Evolutionary conservation across 2,797 vertebrate species (phyloP).

Genomic region (Labeo calbasu): DNA sequence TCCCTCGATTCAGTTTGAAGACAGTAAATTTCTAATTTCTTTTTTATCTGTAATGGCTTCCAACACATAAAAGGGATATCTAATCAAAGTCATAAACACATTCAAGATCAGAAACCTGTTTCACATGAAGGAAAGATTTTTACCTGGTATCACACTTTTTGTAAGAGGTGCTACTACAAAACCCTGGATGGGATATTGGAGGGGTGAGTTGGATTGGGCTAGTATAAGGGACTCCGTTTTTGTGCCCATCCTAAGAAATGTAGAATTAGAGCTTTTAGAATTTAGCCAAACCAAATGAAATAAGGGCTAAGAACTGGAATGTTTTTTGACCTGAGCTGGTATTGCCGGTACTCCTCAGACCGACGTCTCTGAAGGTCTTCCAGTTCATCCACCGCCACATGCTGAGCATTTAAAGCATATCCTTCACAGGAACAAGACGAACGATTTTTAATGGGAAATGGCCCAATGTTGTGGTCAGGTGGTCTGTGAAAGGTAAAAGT

Average conservation of each 20-base stretch:
- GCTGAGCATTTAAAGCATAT: background rate
- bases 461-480: background rate
- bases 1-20: background rate
- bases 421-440: constrained; percentile 31
- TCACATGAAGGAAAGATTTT: background rate
- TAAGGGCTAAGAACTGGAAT: background rate
- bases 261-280: background rate
- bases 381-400: background rate
- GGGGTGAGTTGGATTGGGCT: constrained; percentile 64
- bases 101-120: background rate
- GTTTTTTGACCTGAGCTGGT: constrained; percentile 38
- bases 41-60: background rate
- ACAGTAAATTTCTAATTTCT: background rate
- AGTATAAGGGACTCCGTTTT: constrained; percentile 55
- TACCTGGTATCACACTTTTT: constrained; percentile 64
- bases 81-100: background rate
- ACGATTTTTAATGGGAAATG: constrained; percentile 18
- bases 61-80: background rate
- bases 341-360: constrained; percentile 27
- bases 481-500: background rate
- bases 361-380: constrained; percentile 12
- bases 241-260: constrained; percentile 52
- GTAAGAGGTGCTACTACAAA: constrained; percentile 59
- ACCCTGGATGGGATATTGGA: constrained; percentile 68
- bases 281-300: background rate